Evolutionary conservation across 2,888 invertebrate species (phyloP), one percentile per base, ranked within the genome.

Genomic region (Sesamia inferens): DNA sequence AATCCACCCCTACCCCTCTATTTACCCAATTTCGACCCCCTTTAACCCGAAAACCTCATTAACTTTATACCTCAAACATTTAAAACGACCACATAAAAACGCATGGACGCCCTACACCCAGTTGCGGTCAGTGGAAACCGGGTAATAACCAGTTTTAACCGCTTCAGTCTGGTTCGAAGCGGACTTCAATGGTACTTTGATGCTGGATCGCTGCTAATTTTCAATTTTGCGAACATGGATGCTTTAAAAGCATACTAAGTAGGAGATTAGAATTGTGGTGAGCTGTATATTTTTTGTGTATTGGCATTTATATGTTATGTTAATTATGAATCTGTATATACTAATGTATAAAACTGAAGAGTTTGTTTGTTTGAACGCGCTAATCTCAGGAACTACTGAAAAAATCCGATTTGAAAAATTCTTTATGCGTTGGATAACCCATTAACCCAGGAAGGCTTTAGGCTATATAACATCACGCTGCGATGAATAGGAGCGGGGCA

Each of bases 141-240:
- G 89, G 91, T 89, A 88, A 90, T 91, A 91, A 91, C 90, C 87
- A 84, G 88, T 85, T 76, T 66, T 66, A 76, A 80, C 84, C 73
- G 81, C 75, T 79, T 61, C 81, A 76, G 82, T 82, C 88, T 88
- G 82, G 79, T 79, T 76, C 58, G 73, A 81, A 84, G 87, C 78
- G 88, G 88, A 74, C 76, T 58, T 83, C 84, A 85, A 87, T 85
- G 81, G 83, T 81, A 81, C 91, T 91, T 92, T 91, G 91, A 91
- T 90, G 91, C 89, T 74, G 72, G 72, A 51, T 48, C 65, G 48
- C 48, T 62, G 82, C 81, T 85, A 83, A 86, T 88, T 88, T 88
- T 85, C 86, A 85, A 87, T 87, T 87, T 87, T 79, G 83, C 83
- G 5, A 84, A 85, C 39, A 39, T 39, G 7, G 39, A 39, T 39